These are phyloP conservation scores for Tetramorium parvispinum DNA, from an alignment of 1,140 invertebrate genomes.

Conservation along the genomic window DNA sequence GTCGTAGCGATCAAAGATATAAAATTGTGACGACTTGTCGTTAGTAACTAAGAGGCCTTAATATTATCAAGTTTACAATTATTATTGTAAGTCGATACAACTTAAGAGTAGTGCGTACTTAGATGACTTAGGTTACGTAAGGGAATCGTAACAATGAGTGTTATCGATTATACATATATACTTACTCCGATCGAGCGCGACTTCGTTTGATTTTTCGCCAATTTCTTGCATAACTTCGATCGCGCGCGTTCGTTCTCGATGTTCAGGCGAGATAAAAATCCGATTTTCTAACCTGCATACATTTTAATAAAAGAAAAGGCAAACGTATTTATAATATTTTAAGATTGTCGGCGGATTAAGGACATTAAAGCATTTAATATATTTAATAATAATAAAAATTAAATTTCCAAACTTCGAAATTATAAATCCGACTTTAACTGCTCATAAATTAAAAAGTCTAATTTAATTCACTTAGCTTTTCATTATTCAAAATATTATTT, in stretches of 20 bases:
- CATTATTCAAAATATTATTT: background rate
- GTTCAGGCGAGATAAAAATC: background rate
- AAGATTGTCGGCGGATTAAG: background rate
- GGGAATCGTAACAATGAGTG: background rate
- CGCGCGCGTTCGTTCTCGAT: background rate
- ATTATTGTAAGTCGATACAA: conserved; percentile 66
- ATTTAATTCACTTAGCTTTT: background rate
- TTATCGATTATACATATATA: conserved; percentile 41
- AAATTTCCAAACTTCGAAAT: background rate
- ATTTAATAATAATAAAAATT: background rate
- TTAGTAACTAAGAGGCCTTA: conserved; percentile 85
- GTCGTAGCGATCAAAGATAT: conserved; percentile 73
- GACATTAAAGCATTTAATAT: background rate
- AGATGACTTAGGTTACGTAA: background rate
- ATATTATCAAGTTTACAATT: conserved; percentile 82
- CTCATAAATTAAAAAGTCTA: background rate
- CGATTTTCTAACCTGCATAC: background rate
- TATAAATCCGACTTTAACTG: background rate
- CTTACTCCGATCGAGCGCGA: conserved; percentile 23
- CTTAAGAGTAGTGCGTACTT: conserved; percentile 47
- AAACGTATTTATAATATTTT: background rate
- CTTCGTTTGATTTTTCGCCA: conserved; percentile 42
- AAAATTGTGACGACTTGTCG: conserved; percentile 81
- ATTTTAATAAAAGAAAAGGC: background rate
- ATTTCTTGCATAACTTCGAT: background rate